Evolutionary conservation across 1,140 invertebrate genomes (phyloP).

Genomic region (Teleopsis dalmanni): DNA sequence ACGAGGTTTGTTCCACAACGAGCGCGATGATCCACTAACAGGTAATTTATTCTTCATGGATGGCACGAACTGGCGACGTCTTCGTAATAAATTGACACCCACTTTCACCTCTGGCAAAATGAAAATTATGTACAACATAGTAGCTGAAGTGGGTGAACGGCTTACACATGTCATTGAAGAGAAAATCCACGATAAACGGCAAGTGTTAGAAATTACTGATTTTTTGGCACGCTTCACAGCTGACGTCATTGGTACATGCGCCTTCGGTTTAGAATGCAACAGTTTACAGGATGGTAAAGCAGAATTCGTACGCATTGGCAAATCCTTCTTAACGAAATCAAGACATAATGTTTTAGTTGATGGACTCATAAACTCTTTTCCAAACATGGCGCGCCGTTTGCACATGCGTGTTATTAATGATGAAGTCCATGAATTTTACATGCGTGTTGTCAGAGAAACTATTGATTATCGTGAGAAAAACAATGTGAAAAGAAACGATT

Average conservation of each 20-base stretch:
- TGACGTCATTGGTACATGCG: conserved; percentile 56
- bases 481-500: conserved; percentile 47
- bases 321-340: conserved; percentile 25
- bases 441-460: conserved; percentile 44
- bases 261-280: conserved; percentile 54
- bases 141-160: conserved; percentile 33
- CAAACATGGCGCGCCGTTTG: conserved; percentile 20
- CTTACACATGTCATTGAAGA: conserved; percentile 27
- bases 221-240: conserved; percentile 49
- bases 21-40: conserved; percentile 48
- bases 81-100: conserved; percentile 49
- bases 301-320: conserved; percentile 46
- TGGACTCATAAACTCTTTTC: conserved; percentile 31
- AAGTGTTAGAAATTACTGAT: conserved; percentile 47
- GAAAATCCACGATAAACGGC: background rate
- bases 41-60: conserved; percentile 47
- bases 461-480: conserved; percentile 47
- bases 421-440: conserved; percentile 48
- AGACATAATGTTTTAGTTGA: conserved; percentile 22
- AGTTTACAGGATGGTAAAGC: conserved; percentile 48
- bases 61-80: conserved; percentile 48
- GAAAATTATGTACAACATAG: conserved; percentile 48
- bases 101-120: conserved; percentile 54
- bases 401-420: conserved; percentile 29
- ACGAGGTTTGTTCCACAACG: conserved; percentile 47